Evolutionary conservation across 92 coral and sea anemone species (phyloP), one percentile per base, ranked within the genome.

Genomic region (Paragorgia papillata): DNA sequence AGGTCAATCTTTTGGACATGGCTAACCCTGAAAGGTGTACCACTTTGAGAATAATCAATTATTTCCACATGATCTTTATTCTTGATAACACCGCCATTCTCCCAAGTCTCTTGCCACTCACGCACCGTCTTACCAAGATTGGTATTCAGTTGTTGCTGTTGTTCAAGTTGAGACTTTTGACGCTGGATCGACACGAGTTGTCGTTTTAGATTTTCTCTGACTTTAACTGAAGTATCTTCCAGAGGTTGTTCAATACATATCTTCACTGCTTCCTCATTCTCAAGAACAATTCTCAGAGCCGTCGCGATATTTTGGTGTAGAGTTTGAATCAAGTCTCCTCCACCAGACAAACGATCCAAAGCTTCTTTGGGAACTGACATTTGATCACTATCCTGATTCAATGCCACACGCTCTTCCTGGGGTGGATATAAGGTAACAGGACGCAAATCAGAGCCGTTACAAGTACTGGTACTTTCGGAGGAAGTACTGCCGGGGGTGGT

Each of bases 1-100:
- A 66, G 84, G 74, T 19, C 76, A 77, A 50, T 84, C 79, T 35
- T 76, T 71, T 34, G 28, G 26, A 61, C 75, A 43, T 55, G 1
- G 25, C 74, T 27, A 30, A 48, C 20, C 32, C 13, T 27, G 43
- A 63, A 29, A 20, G 15, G 80, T 6, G 41, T 21, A 33, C 31
- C 41, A 8, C 76, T 56, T n/a, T 35, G 15, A 21, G 81, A 61
- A 60, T 59, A 28, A 3, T 35, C 55, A 31, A 31, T 12, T 20
- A 21, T 14, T 15, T 51, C 49, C n/a, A 12, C 59, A 9, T 1
- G 51, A 57, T 66, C 59, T 40, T 28, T 79, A 21, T 13, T 51
- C 29, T 46, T 22, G 7, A 33, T 18, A 18, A 32, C 56, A 33
- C 43, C 67, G 54, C 70, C 69, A 53, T 26, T 50, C 2, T 37